Percentiles rank a stretch among this genome's conserved stretches.
These are phyloP conservation scores for Mythimna ferrago DNA, from an alignment of 2,888 invertebrate species.

Conservation along the genomic window DNA sequence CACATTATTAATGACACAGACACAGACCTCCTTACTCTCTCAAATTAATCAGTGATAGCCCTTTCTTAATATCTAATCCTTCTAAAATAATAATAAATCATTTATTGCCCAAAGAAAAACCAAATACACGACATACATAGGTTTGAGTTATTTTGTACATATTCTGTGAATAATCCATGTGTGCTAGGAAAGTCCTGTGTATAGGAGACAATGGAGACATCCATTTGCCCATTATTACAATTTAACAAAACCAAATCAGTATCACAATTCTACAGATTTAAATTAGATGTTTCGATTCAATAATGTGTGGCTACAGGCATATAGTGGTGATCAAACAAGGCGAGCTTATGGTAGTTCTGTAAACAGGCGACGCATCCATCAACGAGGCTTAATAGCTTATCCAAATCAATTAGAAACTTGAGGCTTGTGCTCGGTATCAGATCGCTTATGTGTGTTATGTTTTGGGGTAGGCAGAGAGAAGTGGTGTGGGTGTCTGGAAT, in stretches of 20 bases:
- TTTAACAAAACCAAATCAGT: constrained; percentile 16
- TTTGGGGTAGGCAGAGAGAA: constrained; percentile 13
- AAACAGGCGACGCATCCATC: constrained; percentile 87
- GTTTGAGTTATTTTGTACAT: too few relatives aligned
- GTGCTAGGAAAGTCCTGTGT: too few relatives aligned
- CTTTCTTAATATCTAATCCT: too few relatives aligned
- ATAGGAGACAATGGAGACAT: too few relatives aligned
- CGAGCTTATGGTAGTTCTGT: constrained; percentile 76
- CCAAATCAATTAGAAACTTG: constrained; percentile 89
- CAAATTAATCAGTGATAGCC: too few relatives aligned
- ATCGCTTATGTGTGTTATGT: constrained; percentile 56
- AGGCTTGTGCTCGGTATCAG: constrained; percentile 74
- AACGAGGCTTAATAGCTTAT: constrained; percentile 88
- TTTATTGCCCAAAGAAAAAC: too few relatives aligned
- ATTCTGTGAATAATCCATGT: too few relatives aligned
- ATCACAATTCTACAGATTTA: constrained; percentile 43
- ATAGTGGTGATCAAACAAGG: constrained; percentile 62
- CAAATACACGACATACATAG: too few relatives aligned
- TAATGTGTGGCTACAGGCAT: constrained; percentile 51
- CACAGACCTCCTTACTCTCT: too few relatives aligned
- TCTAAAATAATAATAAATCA: too few relatives aligned
- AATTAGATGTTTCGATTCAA: constrained; percentile 57
- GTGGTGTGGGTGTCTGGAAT: not conserved
- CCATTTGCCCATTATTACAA: too few relatives aligned
- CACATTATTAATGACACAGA: too few relatives aligned